Percentiles rank a stretch among this genome's conserved stretches.
Evolutionary conservation across 2,888 invertebrate genomes (phyloP).

Genomic region (Trissolcus japonicus): DNA sequence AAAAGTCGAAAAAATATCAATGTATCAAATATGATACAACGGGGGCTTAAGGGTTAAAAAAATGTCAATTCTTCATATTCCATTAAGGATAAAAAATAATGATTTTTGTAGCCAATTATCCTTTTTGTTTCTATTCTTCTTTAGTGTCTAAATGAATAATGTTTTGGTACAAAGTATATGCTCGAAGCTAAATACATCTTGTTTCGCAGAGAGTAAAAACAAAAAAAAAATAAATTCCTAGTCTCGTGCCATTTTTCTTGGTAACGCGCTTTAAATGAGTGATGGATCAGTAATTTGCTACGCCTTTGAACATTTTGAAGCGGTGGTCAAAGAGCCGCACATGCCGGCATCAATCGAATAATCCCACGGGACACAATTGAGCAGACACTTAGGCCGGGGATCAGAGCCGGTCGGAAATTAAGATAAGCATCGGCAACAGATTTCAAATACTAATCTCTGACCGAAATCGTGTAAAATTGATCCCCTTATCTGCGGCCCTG

Average conservation of each 20-base stretch:
- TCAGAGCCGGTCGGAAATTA: constrained; percentile 53
- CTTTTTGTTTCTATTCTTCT: too few species aligned
- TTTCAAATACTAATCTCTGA: constrained; percentile 50
- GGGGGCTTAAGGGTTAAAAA: too few species aligned
- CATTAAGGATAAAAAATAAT: too few species aligned
- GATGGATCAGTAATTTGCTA: constrained; percentile 40
- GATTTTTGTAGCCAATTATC: too few species aligned
- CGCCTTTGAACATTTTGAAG: constrained; percentile 30
- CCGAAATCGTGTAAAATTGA: constrained; percentile 50
- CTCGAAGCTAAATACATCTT: neutral
- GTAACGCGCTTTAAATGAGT: constrained; percentile 35
- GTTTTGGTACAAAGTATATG: too few species aligned
- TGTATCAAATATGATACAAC: too few species aligned
- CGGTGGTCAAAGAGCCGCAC: constrained; percentile 48
- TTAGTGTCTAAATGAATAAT: too few species aligned
- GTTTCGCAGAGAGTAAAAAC: constrained; percentile 2
- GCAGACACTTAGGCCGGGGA: constrained; percentile 29
- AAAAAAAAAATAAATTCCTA: constrained; percentile 3
- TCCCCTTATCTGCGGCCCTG: constrained; percentile 46
- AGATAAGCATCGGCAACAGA: constrained; percentile 54
- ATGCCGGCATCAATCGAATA: constrained; percentile 31
- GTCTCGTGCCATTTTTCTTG: constrained; percentile 4
- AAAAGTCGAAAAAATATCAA: too few species aligned
- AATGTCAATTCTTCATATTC: too few species aligned
- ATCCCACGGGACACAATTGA: constrained; percentile 43